A percentile compares a stretch with the other conserved stretches of the same genome.
These are phyloP conservation scores for Onchidella celtica DNA, from an alignment of 2,888 invertebrate genomes.

Conservation along the genomic window DNA sequence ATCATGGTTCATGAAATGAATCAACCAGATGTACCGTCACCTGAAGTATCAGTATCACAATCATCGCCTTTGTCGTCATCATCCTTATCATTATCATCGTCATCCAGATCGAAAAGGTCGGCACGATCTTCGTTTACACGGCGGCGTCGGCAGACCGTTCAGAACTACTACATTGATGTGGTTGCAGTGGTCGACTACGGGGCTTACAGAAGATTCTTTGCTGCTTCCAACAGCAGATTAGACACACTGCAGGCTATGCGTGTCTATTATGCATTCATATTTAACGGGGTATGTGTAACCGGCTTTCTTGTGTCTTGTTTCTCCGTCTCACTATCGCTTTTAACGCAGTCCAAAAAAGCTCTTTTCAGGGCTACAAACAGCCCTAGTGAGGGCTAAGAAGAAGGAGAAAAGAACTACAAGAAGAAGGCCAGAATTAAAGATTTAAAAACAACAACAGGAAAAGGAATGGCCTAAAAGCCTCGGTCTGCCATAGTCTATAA, in stretches of 20 bases:
- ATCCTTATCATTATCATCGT: neutral
- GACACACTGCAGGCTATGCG: constrained; percentile 33
- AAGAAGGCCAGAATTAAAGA: too few relatives aligned
- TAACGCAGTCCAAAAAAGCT: too few relatives aligned
- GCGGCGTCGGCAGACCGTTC: neutral
- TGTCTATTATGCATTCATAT: constrained; percentile 45
- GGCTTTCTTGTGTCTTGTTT: neutral
- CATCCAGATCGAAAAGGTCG: neutral
- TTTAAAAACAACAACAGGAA: too few relatives aligned
- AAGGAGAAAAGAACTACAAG: too few relatives aligned
- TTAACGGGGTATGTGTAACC: constrained; percentile 40
- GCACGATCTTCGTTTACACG: neutral
- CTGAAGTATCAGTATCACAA: neutral
- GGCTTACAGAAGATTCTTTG: constrained; percentile 12
- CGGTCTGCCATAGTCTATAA: too few relatives aligned
- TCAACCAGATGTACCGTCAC: neutral
- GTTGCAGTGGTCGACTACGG: constrained; percentile 39
- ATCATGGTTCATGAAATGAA: neutral
- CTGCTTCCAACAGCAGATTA: neutral
- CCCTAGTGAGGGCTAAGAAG: too few relatives aligned
- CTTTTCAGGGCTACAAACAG: too few relatives aligned
- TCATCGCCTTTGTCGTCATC: neutral
- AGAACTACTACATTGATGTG: constrained; percentile 42
- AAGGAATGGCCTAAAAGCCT: too few relatives aligned
- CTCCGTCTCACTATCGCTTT: too few relatives aligned